phyloP scores from a whole-genome alignment of 2,888 invertebrate genomes.

The Phortica okadai region DNA sequence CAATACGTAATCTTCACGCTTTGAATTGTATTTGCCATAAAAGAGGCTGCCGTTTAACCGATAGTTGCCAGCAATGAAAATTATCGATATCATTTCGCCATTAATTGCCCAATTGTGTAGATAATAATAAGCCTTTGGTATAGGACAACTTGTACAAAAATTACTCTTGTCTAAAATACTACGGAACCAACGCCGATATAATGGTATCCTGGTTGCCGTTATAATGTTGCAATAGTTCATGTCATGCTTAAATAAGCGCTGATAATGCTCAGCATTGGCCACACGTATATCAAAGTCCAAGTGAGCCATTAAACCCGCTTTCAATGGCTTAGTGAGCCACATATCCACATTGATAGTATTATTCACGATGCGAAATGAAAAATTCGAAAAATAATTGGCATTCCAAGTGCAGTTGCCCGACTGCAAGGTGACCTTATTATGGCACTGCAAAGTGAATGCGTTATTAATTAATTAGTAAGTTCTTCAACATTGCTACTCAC shows the following conservation, averaged over 20 bases:
- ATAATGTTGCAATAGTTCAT: constrained; percentile 1
- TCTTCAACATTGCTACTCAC: not conserved
- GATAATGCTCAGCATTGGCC: constrained; percentile 16
- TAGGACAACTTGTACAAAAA: not conserved
- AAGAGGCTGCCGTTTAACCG: constrained; percentile 50
- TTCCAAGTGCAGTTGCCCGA: not conserved
- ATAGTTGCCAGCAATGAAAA: constrained; percentile 35
- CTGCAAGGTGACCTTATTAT: not conserved
- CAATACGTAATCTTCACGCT: not conserved
- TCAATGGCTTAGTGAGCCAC: not conserved
- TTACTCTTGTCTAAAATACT: not conserved
- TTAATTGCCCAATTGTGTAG: not conserved
- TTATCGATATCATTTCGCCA: not conserved
- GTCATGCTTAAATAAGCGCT: constrained; percentile 49
- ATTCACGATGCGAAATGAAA: constrained; percentile 14
- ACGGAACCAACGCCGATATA: not conserved
- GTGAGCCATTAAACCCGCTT: constrained; percentile 22
- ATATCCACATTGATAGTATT: constrained; percentile 23
- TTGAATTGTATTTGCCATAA: constrained; percentile 49
- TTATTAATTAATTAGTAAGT: not conserved
- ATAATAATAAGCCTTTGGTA: not conserved
- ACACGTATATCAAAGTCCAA: constrained; percentile 43
- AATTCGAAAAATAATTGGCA: constrained; percentile 34
- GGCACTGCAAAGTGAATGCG: not conserved
- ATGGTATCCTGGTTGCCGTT: not conserved